Evolutionary conservation across 2,113 vertebrate species (phyloP).

Genomic region (Trochalopteron elliotii): DNA sequence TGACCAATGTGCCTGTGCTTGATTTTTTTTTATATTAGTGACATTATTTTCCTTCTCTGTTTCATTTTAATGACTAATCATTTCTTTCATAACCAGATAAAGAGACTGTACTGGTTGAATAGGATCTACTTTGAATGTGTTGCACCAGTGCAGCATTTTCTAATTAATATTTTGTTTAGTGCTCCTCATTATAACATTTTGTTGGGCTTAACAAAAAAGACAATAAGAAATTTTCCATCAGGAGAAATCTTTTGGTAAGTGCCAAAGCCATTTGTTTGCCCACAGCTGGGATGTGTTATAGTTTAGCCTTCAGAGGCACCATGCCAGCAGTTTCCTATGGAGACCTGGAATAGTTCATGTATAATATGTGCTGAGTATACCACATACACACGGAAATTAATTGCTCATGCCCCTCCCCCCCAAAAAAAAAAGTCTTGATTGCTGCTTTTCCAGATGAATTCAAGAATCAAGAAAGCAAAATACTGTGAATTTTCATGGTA

Average conservation of each 20-base stretch:
- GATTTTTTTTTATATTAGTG: background rate
- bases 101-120: background rate
- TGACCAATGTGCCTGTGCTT: background rate
- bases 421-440: background rate
- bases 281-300: background rate
- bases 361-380: background rate
- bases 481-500: background rate
- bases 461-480: background rate
- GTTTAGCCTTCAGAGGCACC: background rate
- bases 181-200: background rate
- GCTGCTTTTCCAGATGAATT: background rate
- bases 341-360: background rate
- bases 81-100: background rate
- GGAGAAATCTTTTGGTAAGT: background rate
- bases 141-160: background rate
- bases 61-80: background rate
- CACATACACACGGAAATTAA: background rate
- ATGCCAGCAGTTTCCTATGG: slow-evolving; percentile 10
- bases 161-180: slow-evolving; percentile 42
- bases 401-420: background rate
- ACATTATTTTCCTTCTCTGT: background rate
- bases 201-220: background rate
- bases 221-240: slow-evolving; percentile 15
- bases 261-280: slow-evolving; percentile 46
- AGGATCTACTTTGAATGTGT: background rate